Evolutionary conservation across 2,113 vertebrate genomes (phyloP), one percentile per base, ranked within the genome.

Genomic region (Pteruthius melanotis): DNA sequence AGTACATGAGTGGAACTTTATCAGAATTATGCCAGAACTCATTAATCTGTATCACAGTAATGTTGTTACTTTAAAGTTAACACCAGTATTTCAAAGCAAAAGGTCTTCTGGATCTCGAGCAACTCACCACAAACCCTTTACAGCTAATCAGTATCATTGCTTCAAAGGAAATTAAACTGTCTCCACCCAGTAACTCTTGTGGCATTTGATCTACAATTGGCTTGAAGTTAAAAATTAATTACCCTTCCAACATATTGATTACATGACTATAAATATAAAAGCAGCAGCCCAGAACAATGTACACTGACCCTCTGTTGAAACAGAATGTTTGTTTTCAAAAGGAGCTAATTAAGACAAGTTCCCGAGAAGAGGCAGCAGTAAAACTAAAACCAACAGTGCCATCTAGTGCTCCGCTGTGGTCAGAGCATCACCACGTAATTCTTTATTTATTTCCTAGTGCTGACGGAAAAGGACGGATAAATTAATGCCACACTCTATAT

Each of bases 201-300:
- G 96, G 97, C 97, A 98, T 97, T 98, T 97, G 97, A 98, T 98
- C 97, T 98, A 97, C 97, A 97, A 94, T 72, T 93, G 97, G 97
- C 94, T 88, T 96, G 97, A 97, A 98, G 98, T 98, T 98, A 98
- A 98, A 98, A 98, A 98, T 98, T 98, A 98, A 98, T 98, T 98
- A 98, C 97, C 98, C 97, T 97, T 91, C 96, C 95, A 98, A 97
- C 97, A 97, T 98, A 98, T 98, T 98, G 98, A 98, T 98, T 98
- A 97, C 97, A 98, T 81, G 97, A 96, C 97, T 97, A 97, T 98
- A 98, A 98, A 98, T 98, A 98, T 96, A 97, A 98, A 98, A 98
- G 97, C 97, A 97, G 92, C 92, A 97, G 95, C 95, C 96, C 93
- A 96, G 97, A 97, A 97, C 96, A 97, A 95, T 95, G 97, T 87